Percentiles rank a stretch among this genome's conserved stretches.
Evolutionary conservation across 2,888 invertebrate genomes (phyloP).

Genomic region (Anoplius nigerrimus): DNA sequence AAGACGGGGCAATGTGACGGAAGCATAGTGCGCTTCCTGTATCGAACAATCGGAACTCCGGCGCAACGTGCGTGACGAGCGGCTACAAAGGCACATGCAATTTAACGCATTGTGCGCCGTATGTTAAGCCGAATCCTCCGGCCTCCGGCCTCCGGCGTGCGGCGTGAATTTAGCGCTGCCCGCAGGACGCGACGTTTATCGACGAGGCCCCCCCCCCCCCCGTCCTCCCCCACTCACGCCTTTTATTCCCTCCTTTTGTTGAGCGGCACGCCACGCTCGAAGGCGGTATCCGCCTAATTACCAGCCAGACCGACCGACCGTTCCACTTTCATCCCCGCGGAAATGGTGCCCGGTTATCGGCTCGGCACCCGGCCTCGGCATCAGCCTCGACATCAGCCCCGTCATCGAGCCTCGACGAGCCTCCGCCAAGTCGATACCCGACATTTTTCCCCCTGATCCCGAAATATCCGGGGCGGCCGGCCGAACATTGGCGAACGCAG

Average conservation of each 20-base stretch:
- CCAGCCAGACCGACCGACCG: too few species aligned
- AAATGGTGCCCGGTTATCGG: too few species aligned
- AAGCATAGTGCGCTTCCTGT: conserved; percentile 56
- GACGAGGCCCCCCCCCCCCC: not conserved
- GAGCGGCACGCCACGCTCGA: not conserved
- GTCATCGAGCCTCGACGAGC: too few species aligned
- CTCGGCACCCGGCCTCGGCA: too few species aligned
- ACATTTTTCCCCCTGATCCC: not conserved
- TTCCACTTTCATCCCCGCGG: too few species aligned
- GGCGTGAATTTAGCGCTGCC: conserved; percentile 27
- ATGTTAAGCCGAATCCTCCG: conserved; percentile 23
- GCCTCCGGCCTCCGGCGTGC: too few species aligned
- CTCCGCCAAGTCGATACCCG: too few species aligned
- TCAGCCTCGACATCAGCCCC: too few species aligned
- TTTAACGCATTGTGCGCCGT: conserved; percentile 52
- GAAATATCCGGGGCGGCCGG: conserved; percentile 9
- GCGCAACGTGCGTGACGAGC: conserved; percentile 52
- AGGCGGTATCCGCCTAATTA: not conserved
- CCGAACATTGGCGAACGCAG: not conserved
- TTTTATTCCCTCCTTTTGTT: not conserved
- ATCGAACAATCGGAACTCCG: conserved; percentile 54
- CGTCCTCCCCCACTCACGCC: not conserved
- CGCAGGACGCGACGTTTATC: conserved; percentile 19
- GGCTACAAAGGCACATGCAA: conserved; percentile 54
- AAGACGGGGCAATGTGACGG: conserved; percentile 51